A percentile compares a stretch with the other conserved stretches of the same genome.
These are phyloP conservation scores for Coregonus sp. DNA, from an alignment of 2,797 vertebrate species.

Conservation along the genomic window DNA sequence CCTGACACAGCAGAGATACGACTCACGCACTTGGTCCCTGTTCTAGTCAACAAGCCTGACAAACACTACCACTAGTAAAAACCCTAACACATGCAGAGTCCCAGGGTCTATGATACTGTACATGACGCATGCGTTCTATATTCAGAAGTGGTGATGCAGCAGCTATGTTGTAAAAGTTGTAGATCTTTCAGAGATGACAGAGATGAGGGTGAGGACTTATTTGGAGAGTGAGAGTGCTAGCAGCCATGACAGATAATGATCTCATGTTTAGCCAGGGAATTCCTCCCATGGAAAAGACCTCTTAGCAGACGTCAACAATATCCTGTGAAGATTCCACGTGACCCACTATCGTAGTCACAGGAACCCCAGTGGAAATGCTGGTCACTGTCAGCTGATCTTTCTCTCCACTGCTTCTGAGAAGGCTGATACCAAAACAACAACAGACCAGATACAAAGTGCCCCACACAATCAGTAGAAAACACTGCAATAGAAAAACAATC, in stretches of 20 bases:
- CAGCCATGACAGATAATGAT: no score
- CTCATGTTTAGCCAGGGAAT: neutral
- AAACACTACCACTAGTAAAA: neutral
- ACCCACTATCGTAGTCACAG: neutral
- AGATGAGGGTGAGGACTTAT: no score
- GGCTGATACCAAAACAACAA: neutral
- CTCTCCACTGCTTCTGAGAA: neutral
- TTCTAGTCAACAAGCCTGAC: neutral
- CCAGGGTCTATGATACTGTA: neutral
- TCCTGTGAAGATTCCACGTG: neutral
- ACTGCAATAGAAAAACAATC: neutral
- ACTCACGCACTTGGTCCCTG: neutral
- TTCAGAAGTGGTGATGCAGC: neutral
- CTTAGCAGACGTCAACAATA: neutral
- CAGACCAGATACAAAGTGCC: neutral
- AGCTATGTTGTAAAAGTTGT: neutral
- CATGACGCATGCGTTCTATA: neutral
- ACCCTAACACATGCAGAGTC: neutral
- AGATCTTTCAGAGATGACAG: neutral
- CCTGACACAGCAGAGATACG: neutral
- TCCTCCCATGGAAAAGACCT: neutral
- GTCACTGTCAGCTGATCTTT: neutral
- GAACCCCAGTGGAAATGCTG: neutral
- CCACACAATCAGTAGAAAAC: neutral
- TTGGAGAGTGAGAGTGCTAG: no score